phyloP scores from a whole-genome alignment of 2,113 vertebrate species.

The Syngnathus typhle region DNA sequence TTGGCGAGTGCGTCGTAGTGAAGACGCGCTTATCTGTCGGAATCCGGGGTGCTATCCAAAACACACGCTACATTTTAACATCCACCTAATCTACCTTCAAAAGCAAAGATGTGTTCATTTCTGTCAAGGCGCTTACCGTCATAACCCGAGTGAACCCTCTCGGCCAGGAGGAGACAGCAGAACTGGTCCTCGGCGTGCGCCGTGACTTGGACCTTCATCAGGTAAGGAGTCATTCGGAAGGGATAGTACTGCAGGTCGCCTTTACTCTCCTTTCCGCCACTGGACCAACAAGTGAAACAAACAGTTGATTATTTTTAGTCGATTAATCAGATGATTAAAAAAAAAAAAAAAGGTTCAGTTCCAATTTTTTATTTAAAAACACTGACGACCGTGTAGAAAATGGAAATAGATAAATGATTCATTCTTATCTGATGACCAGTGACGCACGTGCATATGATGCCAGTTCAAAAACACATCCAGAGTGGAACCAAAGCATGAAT shows the following conservation, averaged over 20 bases:
- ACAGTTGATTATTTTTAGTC: too few species aligned
- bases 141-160: slow-evolving; percentile 92
- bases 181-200: slow-evolving; percentile 78
- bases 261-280: slow-evolving; percentile 72
- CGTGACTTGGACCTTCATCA: slow-evolving; percentile 80
- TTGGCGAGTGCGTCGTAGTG: slow-evolving; percentile 90
- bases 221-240: slow-evolving; percentile 91
- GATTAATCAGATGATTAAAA: neutral
- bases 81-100: neutral
- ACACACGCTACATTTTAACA: neutral
- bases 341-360: neutral
- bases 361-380: too few species aligned
- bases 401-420: too few species aligned
- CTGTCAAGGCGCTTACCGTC: slow-evolving; percentile 76
- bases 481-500: slow-evolving; percentile 44
- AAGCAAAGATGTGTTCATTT: neutral
- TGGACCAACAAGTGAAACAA: slow-evolving; percentile 34
- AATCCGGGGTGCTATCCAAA: slow-evolving; percentile 82
- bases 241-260: slow-evolving; percentile 79
- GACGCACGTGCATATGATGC: slow-evolving; percentile 30
- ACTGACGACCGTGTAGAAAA: too few species aligned
- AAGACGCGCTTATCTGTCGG: slow-evolving; percentile 92
- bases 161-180: slow-evolving; percentile 90
- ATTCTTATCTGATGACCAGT: slow-evolving; percentile 17
- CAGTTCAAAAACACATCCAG: slow-evolving; percentile 29